These are phyloP conservation scores for Merluccius polli DNA, from an alignment of 2,797 vertebrate species.

Conservation along the genomic window DNA sequence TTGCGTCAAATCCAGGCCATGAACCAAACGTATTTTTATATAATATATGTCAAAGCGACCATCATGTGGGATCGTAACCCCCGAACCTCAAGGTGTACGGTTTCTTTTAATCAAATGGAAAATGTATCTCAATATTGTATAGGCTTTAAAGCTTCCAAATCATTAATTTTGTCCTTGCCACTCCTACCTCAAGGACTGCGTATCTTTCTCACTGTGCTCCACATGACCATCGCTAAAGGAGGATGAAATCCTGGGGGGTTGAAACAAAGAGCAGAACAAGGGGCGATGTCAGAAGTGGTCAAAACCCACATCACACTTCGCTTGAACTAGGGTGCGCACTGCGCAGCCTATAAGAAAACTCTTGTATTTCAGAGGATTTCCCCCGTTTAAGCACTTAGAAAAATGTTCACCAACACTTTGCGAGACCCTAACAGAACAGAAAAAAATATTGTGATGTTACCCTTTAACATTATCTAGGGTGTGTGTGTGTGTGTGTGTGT, in stretches of 20 bases:
- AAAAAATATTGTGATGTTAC: not conserved
- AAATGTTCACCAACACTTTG: no score
- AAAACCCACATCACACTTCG: no score
- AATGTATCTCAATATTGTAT: slow-evolving; percentile 30
- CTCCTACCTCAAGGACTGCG: slow-evolving; percentile 44
- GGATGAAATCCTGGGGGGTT: slow-evolving; percentile 5
- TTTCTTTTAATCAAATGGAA: slow-evolving; percentile 39
- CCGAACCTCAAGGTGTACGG: slow-evolving; percentile 28
- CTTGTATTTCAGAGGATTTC: no score
- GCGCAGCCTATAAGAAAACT: no score
- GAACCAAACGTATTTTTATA: slow-evolving; percentile 34
- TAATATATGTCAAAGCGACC: slow-evolving; percentile 43
- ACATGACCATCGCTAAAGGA: not conserved
- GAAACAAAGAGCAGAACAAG: not conserved
- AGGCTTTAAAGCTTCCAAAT: slow-evolving; percentile 35
- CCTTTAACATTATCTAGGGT: not conserved
- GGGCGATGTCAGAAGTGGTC: no score
- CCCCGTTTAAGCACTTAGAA: no score
- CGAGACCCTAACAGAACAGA: no score
- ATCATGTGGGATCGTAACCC: slow-evolving; percentile 26
- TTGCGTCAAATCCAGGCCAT: slow-evolving; percentile 21
- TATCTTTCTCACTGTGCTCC: slow-evolving; percentile 1
- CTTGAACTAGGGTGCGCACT: no score
- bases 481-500: not conserved
- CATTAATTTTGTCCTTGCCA: slow-evolving; percentile 50